Evolutionary conservation across 2,113 vertebrate species (phyloP), one percentile per base, ranked within the genome.

Genomic region (Saguinus midas): DNA sequence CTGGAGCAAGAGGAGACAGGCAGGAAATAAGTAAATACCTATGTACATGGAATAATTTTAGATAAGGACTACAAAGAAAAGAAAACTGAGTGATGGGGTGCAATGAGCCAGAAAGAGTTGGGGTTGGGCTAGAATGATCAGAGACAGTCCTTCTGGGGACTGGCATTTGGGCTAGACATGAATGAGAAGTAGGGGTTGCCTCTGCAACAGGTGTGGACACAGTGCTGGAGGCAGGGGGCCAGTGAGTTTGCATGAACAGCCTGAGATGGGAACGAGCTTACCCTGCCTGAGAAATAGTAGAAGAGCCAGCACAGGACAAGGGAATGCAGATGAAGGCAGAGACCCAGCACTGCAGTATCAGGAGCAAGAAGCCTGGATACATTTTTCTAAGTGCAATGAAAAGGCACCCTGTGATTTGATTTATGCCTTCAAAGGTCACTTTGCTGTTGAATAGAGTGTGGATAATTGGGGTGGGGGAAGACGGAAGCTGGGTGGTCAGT

Each of bases 401-500:
- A 58, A 50, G 7, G 12, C 40, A 29, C 43, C 3, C 5, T 14
- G 0, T 32, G 61, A 6, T 35, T 58, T 13, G 35, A 76, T 18
- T 50, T 18, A 35, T 17, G 37, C 43, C 68, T 35, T 29, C 9
- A 73, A 61, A 17, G 17, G 16, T n/a, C 11, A 4, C 61, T n/a
- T 37, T 21, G 58, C 57, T 37, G 14, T 58, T 57, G 37, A 45
- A 8, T 8, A 6, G n/a, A 37, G 18, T 23, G 21, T 1, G 18
- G 72, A 20, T 40, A 23, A 1, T 5, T 11, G 6, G n/a, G 27
- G 29, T 10, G 2, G 40, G 9, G 3, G 5, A 32, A 16, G 18
- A 55, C 0, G 0, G 14, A 12, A 9, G 35, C 16, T 7, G 27
- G 14, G 29, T 10, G 8, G 9, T 8, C 3, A n/a, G 29, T 0